phyloP scores from a whole-genome alignment of 2,888 invertebrate species.

The Lycaena phlaeas region DNA sequence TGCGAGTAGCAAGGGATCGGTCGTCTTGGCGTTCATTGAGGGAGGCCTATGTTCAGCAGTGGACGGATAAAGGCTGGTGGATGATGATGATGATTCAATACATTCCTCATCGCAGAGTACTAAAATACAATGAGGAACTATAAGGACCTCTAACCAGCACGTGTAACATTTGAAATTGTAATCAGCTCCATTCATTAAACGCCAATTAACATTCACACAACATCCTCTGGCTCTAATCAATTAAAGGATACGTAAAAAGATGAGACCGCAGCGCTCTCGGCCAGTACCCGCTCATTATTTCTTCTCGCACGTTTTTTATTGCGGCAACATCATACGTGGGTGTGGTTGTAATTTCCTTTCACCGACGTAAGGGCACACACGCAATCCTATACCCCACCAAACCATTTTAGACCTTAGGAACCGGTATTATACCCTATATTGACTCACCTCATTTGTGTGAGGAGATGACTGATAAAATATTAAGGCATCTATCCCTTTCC shows the following conservation, averaged over 20 bases:
- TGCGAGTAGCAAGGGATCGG: too few species aligned
- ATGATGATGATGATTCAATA: too few species aligned
- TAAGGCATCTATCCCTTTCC: conserved; percentile 62
- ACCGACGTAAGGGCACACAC: conserved; percentile 73
- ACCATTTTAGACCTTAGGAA: conserved; percentile 28
- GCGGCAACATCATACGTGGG: conserved; percentile 72
- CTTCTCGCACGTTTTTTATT: conserved; percentile 73
- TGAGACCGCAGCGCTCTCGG: conserved; percentile 48
- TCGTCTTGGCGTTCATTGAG: too few species aligned
- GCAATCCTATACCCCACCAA: conserved; percentile 38
- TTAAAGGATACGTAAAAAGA: conserved; percentile 54
- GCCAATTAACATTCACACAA: too few species aligned
- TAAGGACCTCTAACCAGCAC: too few species aligned
- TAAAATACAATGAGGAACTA: too few species aligned
- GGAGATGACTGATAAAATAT: conserved; percentile 70
- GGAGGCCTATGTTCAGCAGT: too few species aligned
- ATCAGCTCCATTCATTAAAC: too few species aligned
- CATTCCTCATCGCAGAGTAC: too few species aligned
- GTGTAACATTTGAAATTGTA: too few species aligned
- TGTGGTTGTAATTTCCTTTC: conserved; percentile 74
- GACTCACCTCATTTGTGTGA: conserved; percentile 30
- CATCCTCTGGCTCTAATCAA: conserved; percentile 55
- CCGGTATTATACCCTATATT: conserved; percentile 21
- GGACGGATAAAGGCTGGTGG: too few species aligned
- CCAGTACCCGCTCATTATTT: conserved; percentile 73